A percentile compares a stretch with the other conserved stretches of the same genome.
Evolutionary conservation across 2,113 vertebrate species (phyloP).

Genomic region (Toxotes chatareus): DNA sequence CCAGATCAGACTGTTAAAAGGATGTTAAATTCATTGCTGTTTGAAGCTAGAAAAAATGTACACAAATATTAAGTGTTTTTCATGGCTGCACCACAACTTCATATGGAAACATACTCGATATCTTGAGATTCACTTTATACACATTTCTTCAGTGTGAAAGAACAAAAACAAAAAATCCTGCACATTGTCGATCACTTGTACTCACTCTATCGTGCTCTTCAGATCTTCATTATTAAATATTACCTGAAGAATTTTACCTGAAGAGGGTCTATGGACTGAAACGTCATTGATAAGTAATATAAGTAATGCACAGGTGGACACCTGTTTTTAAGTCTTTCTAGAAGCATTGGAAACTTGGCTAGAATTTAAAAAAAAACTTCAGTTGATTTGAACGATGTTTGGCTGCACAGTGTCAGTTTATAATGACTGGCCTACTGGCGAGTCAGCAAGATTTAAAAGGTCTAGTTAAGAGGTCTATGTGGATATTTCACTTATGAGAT

Average conservation of each 20-base stretch:
- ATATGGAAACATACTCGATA: not conserved
- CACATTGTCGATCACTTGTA: not conserved
- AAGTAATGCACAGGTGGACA: not conserved
- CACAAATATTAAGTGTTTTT: too few relatives aligned
- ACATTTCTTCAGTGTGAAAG: not conserved
- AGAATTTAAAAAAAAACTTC: not conserved
- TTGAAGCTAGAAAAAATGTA: not conserved
- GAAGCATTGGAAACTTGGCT: not conserved
- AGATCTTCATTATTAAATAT: not conserved
- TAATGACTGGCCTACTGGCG: not conserved
- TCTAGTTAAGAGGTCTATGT: not conserved
- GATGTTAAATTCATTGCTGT: not conserved
- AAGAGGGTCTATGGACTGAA: not conserved
- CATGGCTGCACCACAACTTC: not conserved
- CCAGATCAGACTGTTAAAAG: not conserved
- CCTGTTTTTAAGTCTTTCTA: not conserved
- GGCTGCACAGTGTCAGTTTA: not conserved
- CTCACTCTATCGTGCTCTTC: not conserved
- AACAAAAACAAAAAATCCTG: not conserved
- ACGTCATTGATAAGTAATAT: not conserved
- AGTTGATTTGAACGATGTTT: conserved; percentile 1
- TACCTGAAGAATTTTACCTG: not conserved
- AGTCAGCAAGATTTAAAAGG: conserved; percentile 20
- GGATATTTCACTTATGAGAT: not conserved
- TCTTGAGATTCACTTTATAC: not conserved